Percentiles rank a stretch among this genome's conserved stretches.
These are phyloP conservation scores for Turritopsis dohrnii DNA, from an alignment of 30 jellyfish, hydroid and myxozoan species.

Conservation along the genomic window DNA sequence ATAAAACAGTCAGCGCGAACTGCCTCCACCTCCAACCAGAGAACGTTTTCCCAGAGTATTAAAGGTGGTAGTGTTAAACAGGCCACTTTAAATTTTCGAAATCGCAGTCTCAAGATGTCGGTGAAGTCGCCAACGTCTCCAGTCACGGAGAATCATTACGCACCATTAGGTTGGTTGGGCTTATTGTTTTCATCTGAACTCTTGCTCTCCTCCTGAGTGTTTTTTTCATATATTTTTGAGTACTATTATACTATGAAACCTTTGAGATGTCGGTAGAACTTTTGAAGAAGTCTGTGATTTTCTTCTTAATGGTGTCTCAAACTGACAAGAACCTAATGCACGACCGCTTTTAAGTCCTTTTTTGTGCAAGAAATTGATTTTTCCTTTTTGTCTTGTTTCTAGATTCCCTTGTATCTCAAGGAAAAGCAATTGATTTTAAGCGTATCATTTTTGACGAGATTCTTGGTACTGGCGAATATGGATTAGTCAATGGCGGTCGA, in stretches of 20 bases:
- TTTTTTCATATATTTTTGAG: too few relatives aligned
- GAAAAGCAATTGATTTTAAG: slow-evolving; percentile 37
- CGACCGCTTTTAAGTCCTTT: neutral
- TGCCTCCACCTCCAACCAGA: neutral
- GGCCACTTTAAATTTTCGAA: neutral
- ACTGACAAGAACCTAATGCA: too few relatives aligned
- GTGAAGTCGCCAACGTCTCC: slow-evolving; percentile 2
- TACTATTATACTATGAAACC: too few relatives aligned
- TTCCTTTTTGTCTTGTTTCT: neutral
- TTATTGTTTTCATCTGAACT: neutral
- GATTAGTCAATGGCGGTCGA: slow-evolving; percentile 36
- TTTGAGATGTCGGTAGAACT: too few relatives aligned
- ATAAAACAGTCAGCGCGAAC: slow-evolving; percentile 12
- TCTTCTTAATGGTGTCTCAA: too few relatives aligned
- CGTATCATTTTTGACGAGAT: slow-evolving; percentile 34
- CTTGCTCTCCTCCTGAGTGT: too few relatives aligned
- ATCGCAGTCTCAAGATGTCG: slow-evolving; percentile 12
- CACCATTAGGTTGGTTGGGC: slow-evolving; percentile 21
- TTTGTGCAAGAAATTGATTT: too few relatives aligned
- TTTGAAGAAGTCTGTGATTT: too few relatives aligned
- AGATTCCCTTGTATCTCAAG: slow-evolving; percentile 30
- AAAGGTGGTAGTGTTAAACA: neutral
- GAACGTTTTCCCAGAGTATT: neutral
- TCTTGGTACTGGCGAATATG: slow-evolving; percentile 44
- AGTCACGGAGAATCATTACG: slow-evolving; percentile 26